These are phyloP conservation scores for Oncorhynchus mykiss DNA, from an alignment of 2,113 vertebrate species.

Conservation along the genomic window DNA sequence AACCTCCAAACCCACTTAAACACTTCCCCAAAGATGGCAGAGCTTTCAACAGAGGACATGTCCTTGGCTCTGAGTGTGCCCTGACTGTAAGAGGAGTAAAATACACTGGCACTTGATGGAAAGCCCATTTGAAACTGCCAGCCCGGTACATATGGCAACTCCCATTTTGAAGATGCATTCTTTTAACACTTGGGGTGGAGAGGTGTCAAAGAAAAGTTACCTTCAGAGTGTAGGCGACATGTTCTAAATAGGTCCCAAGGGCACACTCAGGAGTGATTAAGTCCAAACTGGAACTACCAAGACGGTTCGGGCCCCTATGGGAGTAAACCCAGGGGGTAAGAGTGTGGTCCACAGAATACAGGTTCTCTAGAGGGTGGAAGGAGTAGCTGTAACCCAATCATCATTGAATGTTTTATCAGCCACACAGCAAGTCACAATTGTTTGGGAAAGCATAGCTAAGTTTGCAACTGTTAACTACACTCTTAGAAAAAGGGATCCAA, in stretches of 20 bases:
- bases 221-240: slow-evolving; percentile 42
- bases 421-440: slow-evolving; percentile 36
- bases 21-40: slow-evolving; percentile 39
- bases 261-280: slow-evolving; percentile 54
- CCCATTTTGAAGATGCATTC: slow-evolving; percentile 66
- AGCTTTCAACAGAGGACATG: slow-evolving; percentile 57
- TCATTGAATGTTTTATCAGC: slow-evolving; percentile 63
- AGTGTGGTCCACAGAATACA: slow-evolving; percentile 47
- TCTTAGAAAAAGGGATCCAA: background rate
- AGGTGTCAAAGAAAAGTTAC: slow-evolving; percentile 59
- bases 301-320: background rate
- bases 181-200: slow-evolving; percentile 70
- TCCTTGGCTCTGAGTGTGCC: slow-evolving; percentile 50
- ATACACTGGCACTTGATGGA: slow-evolving; percentile 57
- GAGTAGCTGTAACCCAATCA: slow-evolving; percentile 62
- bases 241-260: slow-evolving; percentile 66
- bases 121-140: slow-evolving; percentile 62
- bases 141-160: slow-evolving; percentile 45
- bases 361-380: slow-evolving; percentile 19
- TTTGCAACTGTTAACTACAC: slow-evolving; percentile 44
- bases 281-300: slow-evolving; percentile 45
- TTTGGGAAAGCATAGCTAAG: slow-evolving; percentile 68
- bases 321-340: background rate
- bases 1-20: slow-evolving; percentile 41
- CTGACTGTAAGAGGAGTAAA: slow-evolving; percentile 53